Evolutionary conservation across 2,113 vertebrate genomes (phyloP).

Genomic region (Hyperopisus bebe): DNA sequence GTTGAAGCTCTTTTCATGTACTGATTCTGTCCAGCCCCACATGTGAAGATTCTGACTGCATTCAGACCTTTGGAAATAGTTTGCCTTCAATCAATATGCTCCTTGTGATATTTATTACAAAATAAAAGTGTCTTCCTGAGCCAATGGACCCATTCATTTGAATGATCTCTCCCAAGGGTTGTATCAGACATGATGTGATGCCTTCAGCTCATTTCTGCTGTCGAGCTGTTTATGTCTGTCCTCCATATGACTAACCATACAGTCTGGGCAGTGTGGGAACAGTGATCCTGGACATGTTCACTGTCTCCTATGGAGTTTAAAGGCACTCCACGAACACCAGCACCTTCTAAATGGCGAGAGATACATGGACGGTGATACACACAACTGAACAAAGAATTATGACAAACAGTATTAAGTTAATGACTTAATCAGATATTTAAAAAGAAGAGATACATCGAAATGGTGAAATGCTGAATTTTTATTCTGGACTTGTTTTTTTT

Average conservation of each 20-base stretch:
- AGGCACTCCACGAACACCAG: background rate
- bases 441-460: background rate
- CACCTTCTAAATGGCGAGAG: background rate
- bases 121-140: background rate
- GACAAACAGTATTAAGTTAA: background rate
- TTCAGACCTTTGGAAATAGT: background rate
- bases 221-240: background rate
- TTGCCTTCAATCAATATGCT: constrained; percentile 17
- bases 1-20: background rate
- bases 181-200: background rate
- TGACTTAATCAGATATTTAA: background rate
- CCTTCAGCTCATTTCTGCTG: background rate
- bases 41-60: background rate
- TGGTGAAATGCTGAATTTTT: background rate
- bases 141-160: background rate
- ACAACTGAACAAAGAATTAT: background rate
- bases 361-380: background rate
- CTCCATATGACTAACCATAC: background rate
- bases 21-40: background rate
- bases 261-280: background rate
- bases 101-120: background rate
- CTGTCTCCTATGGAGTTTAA: background rate
- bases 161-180: background rate
- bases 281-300: background rate
- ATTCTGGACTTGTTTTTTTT: background rate